A percentile compares a stretch with the other conserved stretches of the same genome.
phyloP scores from a whole-genome alignment of 1,140 invertebrate species.

The Mercenaria mercenaria region DNA sequence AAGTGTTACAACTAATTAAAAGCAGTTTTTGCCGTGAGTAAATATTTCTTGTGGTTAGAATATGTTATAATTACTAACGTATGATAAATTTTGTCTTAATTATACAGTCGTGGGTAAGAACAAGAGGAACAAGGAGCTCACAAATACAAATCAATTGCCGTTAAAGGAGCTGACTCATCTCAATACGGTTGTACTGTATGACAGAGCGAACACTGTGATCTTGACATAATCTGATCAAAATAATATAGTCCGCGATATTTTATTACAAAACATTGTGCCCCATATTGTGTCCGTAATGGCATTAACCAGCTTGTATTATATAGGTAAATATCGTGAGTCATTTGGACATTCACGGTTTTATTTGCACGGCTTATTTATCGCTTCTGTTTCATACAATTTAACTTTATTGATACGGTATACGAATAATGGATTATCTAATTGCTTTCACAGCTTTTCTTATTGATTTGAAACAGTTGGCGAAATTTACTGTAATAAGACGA shows the following conservation, averaged over 20 bases:
- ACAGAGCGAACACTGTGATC: background rate
- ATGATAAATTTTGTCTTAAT: background rate
- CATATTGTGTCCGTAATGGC: background rate
- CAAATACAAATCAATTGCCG: background rate
- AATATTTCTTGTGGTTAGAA: background rate
- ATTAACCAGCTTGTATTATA: background rate
- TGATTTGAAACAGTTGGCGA: constrained; percentile 3
- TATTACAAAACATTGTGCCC: constrained; percentile 5
- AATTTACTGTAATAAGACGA: background rate
- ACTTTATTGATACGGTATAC: background rate
- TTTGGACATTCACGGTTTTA: constrained; percentile 2
- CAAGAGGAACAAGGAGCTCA: background rate
- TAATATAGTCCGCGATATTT: constrained; percentile 23
- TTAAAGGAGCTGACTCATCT: background rate
- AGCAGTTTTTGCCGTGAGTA: background rate
- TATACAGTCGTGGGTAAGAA: no score
- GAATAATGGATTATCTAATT: constrained; percentile 18
- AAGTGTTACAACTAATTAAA: no score
- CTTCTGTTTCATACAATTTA: constrained; percentile 22
- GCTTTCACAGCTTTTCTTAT: constrained; percentile 7
- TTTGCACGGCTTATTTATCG: constrained; percentile 12
- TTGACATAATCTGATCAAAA: constrained; percentile 26
- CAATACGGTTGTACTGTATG: background rate
- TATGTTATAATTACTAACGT: background rate
- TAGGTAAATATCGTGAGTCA: background rate